Conservation (phyloP, 1,140 invertebrate genomes). For the Cydia splendana region DNA sequence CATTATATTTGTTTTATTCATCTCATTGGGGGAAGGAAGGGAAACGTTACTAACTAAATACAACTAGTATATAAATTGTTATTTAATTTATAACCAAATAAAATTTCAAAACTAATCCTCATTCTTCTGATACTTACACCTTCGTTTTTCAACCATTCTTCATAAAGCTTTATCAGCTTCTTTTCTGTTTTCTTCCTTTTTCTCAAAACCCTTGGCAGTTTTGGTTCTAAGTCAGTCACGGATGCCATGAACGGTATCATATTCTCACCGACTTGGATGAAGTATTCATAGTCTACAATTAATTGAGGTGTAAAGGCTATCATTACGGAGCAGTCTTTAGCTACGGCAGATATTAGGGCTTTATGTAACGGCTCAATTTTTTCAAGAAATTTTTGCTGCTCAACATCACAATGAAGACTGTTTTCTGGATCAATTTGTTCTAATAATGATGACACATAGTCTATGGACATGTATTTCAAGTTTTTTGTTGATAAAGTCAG, state of each 20-base stretch:
- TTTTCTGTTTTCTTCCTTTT: constrained; percentile 60
- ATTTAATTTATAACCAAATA: not conserved
- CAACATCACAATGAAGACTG: constrained; percentile 44
- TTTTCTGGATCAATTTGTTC: constrained; percentile 44
- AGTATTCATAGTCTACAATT: constrained; percentile 36
- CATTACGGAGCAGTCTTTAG: constrained; percentile 78
- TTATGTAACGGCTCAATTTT: constrained; percentile 45
- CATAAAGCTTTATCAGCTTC: constrained; percentile 55
- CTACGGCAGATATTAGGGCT: constrained; percentile 68
- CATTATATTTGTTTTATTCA: no score
- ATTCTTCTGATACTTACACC: constrained; percentile 52
- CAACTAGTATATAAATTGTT: not conserved
- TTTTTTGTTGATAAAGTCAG: constrained; percentile 34
- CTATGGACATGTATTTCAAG: constrained; percentile 34
- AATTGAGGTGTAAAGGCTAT: constrained; percentile 59
- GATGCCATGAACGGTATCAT: constrained; percentile 61
- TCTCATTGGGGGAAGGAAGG: not conserved
- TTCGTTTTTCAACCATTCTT: constrained; percentile 39
- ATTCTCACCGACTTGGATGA: constrained; percentile 44
- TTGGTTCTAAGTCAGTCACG: constrained; percentile 75
- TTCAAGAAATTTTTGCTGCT: constrained; percentile 51
- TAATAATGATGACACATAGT: constrained; percentile 55
- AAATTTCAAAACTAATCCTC: not conserved
- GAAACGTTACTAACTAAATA: not conserved
- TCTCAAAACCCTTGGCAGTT: constrained; percentile 53